Evolutionary conservation across 2,797 vertebrate genomes (phyloP).

Genomic region (Pseudomugil tenellus): DNA sequence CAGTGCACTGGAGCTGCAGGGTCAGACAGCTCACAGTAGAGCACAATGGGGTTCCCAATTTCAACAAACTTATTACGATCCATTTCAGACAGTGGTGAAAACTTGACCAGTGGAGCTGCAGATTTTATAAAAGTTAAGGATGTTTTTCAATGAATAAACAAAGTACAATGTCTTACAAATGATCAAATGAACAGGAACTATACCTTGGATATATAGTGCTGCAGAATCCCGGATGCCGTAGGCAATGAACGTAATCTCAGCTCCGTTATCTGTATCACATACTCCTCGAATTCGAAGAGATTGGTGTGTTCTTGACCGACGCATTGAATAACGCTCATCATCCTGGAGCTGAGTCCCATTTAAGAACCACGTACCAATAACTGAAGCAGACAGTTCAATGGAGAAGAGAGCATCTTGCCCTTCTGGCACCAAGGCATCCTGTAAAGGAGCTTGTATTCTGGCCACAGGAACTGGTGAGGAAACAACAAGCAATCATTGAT

Average conservation of each 20-base stretch:
- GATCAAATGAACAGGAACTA: background rate
- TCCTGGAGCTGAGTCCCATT: constrained; percentile 85
- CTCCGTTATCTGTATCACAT: constrained; percentile 84
- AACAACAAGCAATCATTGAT: background rate
- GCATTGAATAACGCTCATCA: constrained; percentile 79
- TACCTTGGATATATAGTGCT: constrained; percentile 91
- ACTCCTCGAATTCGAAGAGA: constrained; percentile 85
- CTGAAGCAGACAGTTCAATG: constrained; percentile 89
- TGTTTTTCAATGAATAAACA: background rate
- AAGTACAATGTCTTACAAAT: background rate
- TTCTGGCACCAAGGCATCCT: constrained; percentile 85
- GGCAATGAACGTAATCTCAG: constrained; percentile 90
- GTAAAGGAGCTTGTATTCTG: constrained; percentile 88
- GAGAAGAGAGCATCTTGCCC: constrained; percentile 89
- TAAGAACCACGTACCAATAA: constrained; percentile 91
- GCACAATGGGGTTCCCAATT: constrained; percentile 85
- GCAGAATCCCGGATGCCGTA: constrained; percentile 89
- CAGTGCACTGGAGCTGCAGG: constrained; percentile 81
- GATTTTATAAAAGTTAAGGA: constrained; percentile 31
- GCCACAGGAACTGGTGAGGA: constrained; percentile 88
- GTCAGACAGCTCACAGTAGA: constrained; percentile 87
- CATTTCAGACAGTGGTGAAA: constrained; percentile 85
- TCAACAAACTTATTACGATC: constrained; percentile 88
- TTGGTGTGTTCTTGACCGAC: constrained; percentile 84
- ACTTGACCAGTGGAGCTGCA: constrained; percentile 86